phyloP scores from a whole-genome alignment of 2,113 vertebrate genomes.

The Otocyon megalotis region DNA sequence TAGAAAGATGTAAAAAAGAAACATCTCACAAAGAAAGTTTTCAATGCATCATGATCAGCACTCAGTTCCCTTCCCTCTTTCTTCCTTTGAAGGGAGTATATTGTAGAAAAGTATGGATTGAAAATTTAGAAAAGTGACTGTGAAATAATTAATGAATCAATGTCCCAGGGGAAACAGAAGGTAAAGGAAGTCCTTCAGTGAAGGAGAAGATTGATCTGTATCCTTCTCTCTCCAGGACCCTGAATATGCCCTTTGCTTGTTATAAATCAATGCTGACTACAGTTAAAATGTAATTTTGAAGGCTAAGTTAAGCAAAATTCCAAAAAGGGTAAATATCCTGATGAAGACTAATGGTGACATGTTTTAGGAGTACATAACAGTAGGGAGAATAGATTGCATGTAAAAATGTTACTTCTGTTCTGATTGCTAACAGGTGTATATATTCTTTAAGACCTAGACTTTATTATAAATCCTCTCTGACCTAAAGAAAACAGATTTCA shows the following conservation, averaged over 20 bases:
- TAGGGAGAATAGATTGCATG: not conserved
- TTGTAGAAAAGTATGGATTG: not conserved
- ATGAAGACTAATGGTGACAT: not conserved
- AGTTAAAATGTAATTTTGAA: not conserved
- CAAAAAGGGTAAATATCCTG: not conserved
- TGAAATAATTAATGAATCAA: not conserved
- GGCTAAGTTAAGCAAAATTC: not conserved
- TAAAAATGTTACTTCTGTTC: slow-evolving; percentile 3
- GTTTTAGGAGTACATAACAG: not conserved
- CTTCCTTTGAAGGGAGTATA: not conserved
- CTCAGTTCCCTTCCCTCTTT: not conserved
- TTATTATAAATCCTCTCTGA: slow-evolving; percentile 29
- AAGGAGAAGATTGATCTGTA: not conserved
- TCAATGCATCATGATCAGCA: not conserved
- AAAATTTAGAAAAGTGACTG: not conserved
- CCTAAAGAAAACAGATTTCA: not conserved
- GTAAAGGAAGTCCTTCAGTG: not conserved
- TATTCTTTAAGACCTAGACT: not conserved
- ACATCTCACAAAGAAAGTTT: not conserved
- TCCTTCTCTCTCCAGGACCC: not conserved
- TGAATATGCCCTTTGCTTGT: not conserved
- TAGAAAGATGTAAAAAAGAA: not conserved
- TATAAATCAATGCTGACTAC: not conserved
- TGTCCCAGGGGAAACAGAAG: not conserved
- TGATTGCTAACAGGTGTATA: not conserved